A percentile compares a stretch with the other conserved stretches of the same genome.
Conservation (phyloP, 2,888 invertebrate species). For the Coelogynopora nodosa region DNA sequence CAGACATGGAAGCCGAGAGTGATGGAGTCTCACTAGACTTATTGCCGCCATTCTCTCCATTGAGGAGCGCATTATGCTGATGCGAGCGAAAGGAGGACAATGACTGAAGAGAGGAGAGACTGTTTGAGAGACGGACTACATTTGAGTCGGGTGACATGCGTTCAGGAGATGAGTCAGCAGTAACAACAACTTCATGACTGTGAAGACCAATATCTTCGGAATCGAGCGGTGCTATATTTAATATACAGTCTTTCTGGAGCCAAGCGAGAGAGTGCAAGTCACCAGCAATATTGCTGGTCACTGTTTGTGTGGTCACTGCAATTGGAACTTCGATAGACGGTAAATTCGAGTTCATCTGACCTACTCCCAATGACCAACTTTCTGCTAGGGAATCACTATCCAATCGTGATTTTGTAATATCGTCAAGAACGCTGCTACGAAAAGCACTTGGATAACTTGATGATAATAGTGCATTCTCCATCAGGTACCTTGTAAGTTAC, state of each 20-base stretch:
- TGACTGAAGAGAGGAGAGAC: not conserved
- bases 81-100: not conserved
- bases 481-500: too few relatives aligned
- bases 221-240: conserved; percentile 35
- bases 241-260: conserved; percentile 21
- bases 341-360: not conserved
- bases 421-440: not conserved
- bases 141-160: not conserved
- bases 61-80: not conserved
- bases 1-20: not conserved
- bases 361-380: not conserved
- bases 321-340: not conserved
- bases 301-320: not conserved
- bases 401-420: not conserved
- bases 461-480: not conserved
- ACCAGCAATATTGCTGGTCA: not conserved
- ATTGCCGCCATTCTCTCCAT: not conserved
- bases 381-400: not conserved
- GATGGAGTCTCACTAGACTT: not conserved
- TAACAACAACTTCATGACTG: not conserved
- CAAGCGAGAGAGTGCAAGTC: conserved; percentile 33
- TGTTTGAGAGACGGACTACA: not conserved
- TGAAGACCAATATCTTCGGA: conserved; percentile 10
- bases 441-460: conserved; percentile 7
- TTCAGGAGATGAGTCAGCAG: not conserved